These are phyloP conservation scores for Melitaea cinxia DNA, from an alignment of 1,140 invertebrate species.

Conservation along the genomic window DNA sequence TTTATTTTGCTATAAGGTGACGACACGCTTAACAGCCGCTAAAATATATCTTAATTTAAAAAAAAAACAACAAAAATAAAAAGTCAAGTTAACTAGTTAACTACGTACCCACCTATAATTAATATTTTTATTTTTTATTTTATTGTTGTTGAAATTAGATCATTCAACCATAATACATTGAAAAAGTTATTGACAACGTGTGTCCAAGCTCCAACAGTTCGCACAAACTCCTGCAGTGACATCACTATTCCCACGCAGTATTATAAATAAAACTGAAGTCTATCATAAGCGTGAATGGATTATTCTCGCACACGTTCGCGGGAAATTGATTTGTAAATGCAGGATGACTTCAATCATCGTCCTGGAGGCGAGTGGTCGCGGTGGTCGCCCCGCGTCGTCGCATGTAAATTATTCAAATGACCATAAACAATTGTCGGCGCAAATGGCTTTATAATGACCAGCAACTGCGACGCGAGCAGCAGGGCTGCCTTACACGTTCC, in stretches of 20 bases:
- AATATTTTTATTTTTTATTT: too few relatives aligned
- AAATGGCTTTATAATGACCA: conserved; percentile 54
- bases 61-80: too few relatives aligned
- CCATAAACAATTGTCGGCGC: conserved; percentile 45
- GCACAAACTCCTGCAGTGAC: too few relatives aligned
- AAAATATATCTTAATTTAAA: too few relatives aligned
- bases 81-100: too few relatives aligned
- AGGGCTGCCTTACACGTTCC: conserved; percentile 7
- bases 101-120: too few relatives aligned
- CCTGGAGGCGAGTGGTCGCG: background rate
- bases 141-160: too few relatives aligned
- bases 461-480: conserved; percentile 33
- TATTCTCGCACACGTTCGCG: background rate
- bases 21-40: too few relatives aligned
- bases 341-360: background rate
- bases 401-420: conserved; percentile 52
- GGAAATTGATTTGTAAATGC: conserved; percentile 21
- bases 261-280: background rate
- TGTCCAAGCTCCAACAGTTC: too few relatives aligned
- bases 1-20: too few relatives aligned
- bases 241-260: background rate
- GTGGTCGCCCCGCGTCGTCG: conserved; percentile 26
- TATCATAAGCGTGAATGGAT: background rate
- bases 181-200: too few relatives aligned
- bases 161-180: too few relatives aligned